phyloP scores from a whole-genome alignment of 2,113 vertebrate species.

The Erythrolamprus reginae region DNA sequence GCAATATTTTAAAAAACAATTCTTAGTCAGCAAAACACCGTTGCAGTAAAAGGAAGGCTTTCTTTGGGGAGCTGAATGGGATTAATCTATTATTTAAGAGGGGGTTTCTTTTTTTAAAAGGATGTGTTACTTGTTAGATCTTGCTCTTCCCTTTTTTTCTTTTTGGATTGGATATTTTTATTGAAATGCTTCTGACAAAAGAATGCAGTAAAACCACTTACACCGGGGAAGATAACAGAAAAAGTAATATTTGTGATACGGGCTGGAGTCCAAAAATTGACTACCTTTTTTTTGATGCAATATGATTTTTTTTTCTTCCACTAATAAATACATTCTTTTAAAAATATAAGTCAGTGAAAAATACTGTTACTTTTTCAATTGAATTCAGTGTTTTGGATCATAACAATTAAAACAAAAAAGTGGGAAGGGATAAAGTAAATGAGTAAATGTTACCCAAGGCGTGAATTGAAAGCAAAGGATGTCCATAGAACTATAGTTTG shows the following conservation, averaged over 20 bases:
- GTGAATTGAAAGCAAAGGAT: constrained; percentile 16
- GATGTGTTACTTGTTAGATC: constrained; percentile 31
- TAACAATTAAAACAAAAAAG: background rate
- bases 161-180: constrained; percentile 15
- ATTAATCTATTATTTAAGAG: accelerated
- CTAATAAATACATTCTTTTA: background rate
- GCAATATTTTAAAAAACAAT: background rate
- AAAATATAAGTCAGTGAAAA: constrained; percentile 2
- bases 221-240: constrained; percentile 30
- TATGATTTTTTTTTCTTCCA: background rate
- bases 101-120: background rate
- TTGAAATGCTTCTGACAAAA: constrained; percentile 43
- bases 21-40: background rate
- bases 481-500: background rate
- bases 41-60: background rate
- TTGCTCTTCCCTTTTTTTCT: constrained; percentile 4
- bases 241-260: constrained; percentile 4
- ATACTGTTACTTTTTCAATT: background rate
- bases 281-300: constrained; percentile 14
- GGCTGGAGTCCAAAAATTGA: constrained; percentile 19
- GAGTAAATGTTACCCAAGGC: constrained; percentile 29
- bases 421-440: background rate
- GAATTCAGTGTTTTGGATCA: constrained; percentile 6
- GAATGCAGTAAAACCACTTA: constrained; percentile 52
- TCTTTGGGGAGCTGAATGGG: background rate